These are phyloP conservation scores for Clepsis dumicolana DNA, from an alignment of 2,888 invertebrate genomes.

Conservation along the genomic window DNA sequence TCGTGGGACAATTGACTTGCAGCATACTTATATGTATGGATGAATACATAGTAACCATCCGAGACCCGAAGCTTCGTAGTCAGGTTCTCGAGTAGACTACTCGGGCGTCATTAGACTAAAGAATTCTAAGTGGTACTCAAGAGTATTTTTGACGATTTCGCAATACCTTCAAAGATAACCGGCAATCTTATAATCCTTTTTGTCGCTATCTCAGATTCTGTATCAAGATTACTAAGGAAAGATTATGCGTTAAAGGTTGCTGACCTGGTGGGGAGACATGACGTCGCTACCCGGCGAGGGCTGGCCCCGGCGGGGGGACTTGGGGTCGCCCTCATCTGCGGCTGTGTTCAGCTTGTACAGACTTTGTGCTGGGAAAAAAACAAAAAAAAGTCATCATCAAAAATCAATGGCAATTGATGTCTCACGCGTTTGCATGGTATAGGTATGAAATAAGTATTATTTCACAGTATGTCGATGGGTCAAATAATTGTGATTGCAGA, in stretches of 20 bases:
- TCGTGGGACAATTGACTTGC: no score
- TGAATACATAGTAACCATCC: no score
- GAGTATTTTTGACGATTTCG: background rate
- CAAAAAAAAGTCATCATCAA: constrained; percentile 39
- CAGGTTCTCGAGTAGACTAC: no score
- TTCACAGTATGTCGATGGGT: no score
- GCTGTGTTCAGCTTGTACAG: constrained; percentile 81
- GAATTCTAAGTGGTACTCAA: background rate
- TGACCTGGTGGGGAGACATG: constrained; percentile 82
- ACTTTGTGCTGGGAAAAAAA: constrained; percentile 73
- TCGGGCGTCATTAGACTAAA: no score
- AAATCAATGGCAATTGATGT: background rate
- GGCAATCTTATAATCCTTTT: constrained; percentile 3
- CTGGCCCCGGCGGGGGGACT: constrained; percentile 78
- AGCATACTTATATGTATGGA: no score
- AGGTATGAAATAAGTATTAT: background rate
- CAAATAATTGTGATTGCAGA: no score
- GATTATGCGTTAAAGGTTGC: constrained; percentile 33
- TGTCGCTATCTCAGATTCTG: background rate
- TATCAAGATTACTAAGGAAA: background rate
- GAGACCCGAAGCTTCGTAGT: no score
- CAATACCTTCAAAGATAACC: background rate
- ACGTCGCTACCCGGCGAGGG: constrained; percentile 78
- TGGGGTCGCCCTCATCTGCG: constrained; percentile 73
- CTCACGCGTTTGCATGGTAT: background rate